These are phyloP conservation scores for Cyanoramphus novaezelandiae DNA, from an alignment of 2,113 vertebrate genomes.

Conservation along the genomic window DNA sequence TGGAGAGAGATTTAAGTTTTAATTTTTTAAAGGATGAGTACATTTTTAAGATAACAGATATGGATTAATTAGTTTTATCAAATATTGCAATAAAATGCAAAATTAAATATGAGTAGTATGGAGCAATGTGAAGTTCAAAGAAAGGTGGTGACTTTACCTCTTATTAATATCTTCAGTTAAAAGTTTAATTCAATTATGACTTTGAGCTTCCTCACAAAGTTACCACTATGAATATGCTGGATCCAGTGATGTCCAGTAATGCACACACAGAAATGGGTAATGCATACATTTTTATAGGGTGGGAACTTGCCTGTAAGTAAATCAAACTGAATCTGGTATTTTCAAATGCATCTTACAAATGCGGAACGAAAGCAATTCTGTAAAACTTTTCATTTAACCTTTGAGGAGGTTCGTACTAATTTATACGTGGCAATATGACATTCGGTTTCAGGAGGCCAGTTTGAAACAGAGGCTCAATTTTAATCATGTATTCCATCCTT, in stretches of 20 bases:
- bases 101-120: background rate
- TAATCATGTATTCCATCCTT: background rate
- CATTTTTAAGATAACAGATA: background rate
- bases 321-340: background rate
- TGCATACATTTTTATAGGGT: background rate
- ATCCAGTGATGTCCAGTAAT: background rate
- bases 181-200: background rate
- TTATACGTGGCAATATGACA: background rate
- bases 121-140: background rate
- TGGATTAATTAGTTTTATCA: background rate
- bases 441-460: background rate
- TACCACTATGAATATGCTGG: background rate
- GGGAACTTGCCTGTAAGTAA: background rate
- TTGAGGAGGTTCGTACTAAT: background rate
- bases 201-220: background rate
- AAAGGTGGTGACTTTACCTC: background rate
- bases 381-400: background rate
- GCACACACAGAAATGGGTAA: background rate
- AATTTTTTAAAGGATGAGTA: background rate
- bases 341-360: background rate
- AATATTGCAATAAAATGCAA: background rate
- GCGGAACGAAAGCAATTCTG: background rate
- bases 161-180: background rate
- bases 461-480: background rate
- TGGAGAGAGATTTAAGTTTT: background rate